A percentile compares a stretch with the other conserved stretches of the same genome.
These are phyloP conservation scores for Drosophila setifemur DNA, from an alignment of 1,140 invertebrate species.

Conservation along the genomic window DNA sequence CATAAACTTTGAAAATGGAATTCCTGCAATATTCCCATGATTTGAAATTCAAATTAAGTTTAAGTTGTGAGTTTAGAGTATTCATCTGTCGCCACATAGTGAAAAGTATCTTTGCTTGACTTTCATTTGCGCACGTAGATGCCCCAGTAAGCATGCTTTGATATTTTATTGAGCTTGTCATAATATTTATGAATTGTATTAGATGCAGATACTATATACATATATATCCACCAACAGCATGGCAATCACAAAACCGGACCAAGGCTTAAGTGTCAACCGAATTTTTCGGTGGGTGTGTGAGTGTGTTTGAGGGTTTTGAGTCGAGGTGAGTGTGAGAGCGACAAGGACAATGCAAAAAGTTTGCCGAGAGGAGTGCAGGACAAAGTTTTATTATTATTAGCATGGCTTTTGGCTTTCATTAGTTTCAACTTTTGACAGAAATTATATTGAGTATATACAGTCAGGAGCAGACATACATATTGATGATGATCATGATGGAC, in stretches of 20 bases:
- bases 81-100: not conserved
- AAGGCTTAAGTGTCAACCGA: slow-evolving; percentile 36
- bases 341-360: slow-evolving; percentile 61
- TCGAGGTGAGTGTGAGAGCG: slow-evolving; percentile 20
- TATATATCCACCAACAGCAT: not conserved
- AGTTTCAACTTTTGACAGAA: slow-evolving; percentile 80
- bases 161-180: slow-evolving; percentile 80
- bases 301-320: not conserved
- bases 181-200: slow-evolving; percentile 77
- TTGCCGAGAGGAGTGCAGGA: slow-evolving; percentile 45
- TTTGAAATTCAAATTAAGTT: too few species aligned
- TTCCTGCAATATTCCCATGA: too few species aligned
- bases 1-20: too few species aligned
- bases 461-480: slow-evolving; percentile 24
- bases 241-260: slow-evolving; percentile 16
- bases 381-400: slow-evolving; percentile 78
- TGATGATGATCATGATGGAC: slow-evolving; percentile 67
- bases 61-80: too few species aligned
- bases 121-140: slow-evolving; percentile 61
- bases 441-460: slow-evolving; percentile 69
- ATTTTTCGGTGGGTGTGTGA: slow-evolving; percentile 5
- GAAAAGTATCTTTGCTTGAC: not conserved
- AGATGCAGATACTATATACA: slow-evolving; percentile 29
- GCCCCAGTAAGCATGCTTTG: slow-evolving; percentile 58
- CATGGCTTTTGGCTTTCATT: slow-evolving; percentile 72